Base-by-base conservation (phyloP, 2,113 vertebrate genomes). In the Albula goreensis region DNA sequence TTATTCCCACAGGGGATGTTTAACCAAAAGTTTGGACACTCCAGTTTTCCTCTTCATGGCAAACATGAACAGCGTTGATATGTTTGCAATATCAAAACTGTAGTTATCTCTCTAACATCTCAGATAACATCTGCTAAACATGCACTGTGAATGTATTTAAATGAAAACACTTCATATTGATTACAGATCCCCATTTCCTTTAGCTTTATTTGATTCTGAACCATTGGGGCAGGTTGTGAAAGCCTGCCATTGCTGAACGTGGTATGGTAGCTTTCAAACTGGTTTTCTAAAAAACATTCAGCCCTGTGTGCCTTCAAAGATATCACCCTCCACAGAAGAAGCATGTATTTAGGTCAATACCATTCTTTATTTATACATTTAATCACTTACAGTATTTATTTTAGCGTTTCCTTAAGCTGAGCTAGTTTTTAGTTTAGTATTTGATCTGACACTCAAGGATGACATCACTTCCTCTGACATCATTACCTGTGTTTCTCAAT, bases 381-480 rank as follows among this genome's bases (percentile, higher is more conserved):
- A 60, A 15, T 10, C 17, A 60, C 17, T 60, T 60, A 13, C 11
- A 15, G 11, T 12, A 15, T 70, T n/a, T 70, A 9, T 70, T 70
- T 70, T 5, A n/a, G 3, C 17, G 5, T 70, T 5, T 70, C 63
- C 17, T 41, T 70, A 70, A 4, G 10, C 17, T 63, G 12, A 63
- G 60, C 60, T 8, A 63, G 3, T 80, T 9, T 4, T 83, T 57
- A 63, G 10, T 31, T 57, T 19, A 49, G 17, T 17, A 13, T 17
- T 17, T 11, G 56, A 49, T 15, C 17, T 83, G 19, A 63, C 19
- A 19, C 41, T n/a, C 10, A 31, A 83, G 49, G 12, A 83, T 83
- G 82, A 83, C 82, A 83, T 83, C 82, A 83, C 82, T 83, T 83
- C 82, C 82, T 9, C 82, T 60, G 17, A 63, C 41, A 63, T 63